Evolutionary conservation across 2,888 invertebrate genomes (phyloP).

Genomic region (Zygogramma bicolorata): DNA sequence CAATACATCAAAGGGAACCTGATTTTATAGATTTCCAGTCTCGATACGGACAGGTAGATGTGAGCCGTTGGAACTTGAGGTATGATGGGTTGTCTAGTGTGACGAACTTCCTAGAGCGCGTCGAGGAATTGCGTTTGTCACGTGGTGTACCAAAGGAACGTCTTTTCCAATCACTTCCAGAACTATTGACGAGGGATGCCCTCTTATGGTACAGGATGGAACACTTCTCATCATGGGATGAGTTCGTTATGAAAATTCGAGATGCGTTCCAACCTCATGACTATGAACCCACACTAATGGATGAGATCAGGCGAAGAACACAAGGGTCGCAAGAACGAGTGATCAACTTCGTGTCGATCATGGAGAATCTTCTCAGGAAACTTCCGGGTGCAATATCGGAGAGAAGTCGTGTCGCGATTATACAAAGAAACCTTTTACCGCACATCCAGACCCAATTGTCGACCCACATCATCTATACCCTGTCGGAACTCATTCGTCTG

Average conservation of each 20-base stretch:
- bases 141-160: not conserved
- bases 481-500: not conserved
- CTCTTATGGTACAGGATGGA: not conserved
- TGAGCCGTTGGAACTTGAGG: not conserved
- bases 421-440: not conserved
- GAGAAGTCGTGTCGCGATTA: not conserved
- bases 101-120: not conserved
- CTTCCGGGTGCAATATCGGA: not conserved
- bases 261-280: not conserved
- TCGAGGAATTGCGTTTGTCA: not conserved
- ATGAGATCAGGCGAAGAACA: not conserved
- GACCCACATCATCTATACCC: not conserved
- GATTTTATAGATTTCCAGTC: too few species aligned
- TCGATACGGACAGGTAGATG: not conserved
- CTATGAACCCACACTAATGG: not conserved
- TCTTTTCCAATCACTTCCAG: not conserved
- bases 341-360: not conserved
- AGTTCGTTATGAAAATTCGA: not conserved
- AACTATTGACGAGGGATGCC: not conserved
- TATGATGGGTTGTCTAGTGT: not conserved
- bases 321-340: not conserved
- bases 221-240: not conserved
- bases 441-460: not conserved
- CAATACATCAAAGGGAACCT: not conserved
- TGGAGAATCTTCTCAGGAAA: not conserved